Base-by-base conservation (phyloP, 2,888 invertebrate genomes). In the Drosophila parthenogenetica region DNA sequence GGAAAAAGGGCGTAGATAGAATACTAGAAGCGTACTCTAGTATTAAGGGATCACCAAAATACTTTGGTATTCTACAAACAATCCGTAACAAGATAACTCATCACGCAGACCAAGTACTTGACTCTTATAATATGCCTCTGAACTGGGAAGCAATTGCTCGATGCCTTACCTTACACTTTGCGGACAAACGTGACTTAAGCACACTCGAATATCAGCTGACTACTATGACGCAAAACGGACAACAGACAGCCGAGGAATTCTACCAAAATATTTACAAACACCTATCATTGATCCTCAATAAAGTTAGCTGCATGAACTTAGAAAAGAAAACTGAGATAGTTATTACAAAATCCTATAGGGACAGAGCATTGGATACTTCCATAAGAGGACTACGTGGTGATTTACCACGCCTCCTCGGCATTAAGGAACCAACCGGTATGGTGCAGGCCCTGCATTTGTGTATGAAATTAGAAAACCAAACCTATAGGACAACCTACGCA, bases 391-490 rank as follows among this genome's bases (percentile, higher is more conserved):
- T n/a, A n/a, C n/a, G n/a, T n/a, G n/a, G n/a, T n/a, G n/a, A n/a
- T n/a, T n/a, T n/a, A n/a, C n/a, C n/a, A n/a, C n/a, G n/a, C n/a
- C n/a, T n/a, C n/a, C n/a, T n/a, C n/a, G n/a, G n/a, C n/a, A n/a
- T n/a, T n/a, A n/a, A n/a, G n/a, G n/a, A n/a, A n/a, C n/a, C n/a
- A n/a, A n/a, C n/a, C n/a, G n/a, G n/a, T n/a, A n/a, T n/a, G n/a
- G n/a, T n/a, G n/a, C 19, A 39, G 3, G 37, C 50, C 17, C 22
- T 50, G n/a, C 50, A 39, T 10, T 50, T 50, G n/a, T n/a, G n/a
- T n/a, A n/a, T n/a, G n/a, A n/a, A n/a, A n/a, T n/a, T n/a, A n/a
- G n/a, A n/a, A n/a, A n/a, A n/a, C n/a, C n/a, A n/a, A n/a, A n/a
- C n/a, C n/a, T 49, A 10, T 11, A n/a, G 17, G 1, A 8, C 49